Percentiles rank a stretch among this genome's conserved stretches.
phyloP scores from a whole-genome alignment of 2,113 vertebrate species.

The Periophthalmus modestus region DNA sequence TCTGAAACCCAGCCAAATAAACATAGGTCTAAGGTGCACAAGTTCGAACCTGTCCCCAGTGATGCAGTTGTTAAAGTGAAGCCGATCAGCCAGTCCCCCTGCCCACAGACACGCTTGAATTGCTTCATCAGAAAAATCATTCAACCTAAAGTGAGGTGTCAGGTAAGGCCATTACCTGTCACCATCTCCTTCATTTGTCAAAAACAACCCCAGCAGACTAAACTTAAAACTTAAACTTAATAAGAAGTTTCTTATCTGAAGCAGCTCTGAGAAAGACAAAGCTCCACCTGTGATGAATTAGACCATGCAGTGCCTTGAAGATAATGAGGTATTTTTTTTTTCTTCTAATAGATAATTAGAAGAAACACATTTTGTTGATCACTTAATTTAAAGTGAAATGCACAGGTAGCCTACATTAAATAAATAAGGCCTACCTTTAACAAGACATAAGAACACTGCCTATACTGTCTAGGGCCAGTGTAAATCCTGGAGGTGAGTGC shows the following conservation, averaged over 20 bases:
- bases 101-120: not conserved
- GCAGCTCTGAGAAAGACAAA: not conserved
- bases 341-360: not conserved
- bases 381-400: not conserved
- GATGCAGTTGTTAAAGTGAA: not conserved
- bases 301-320: not conserved
- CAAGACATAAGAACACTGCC: not conserved
- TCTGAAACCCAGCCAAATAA: not conserved
- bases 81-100: slow-evolving; percentile 18
- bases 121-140: slow-evolving; percentile 6
- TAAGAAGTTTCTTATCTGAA: slow-evolving; percentile 5
- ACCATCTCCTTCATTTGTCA: slow-evolving; percentile 4
- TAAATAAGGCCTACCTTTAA: not conserved
- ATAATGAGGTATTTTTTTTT: not conserved
- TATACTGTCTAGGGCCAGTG: not conserved
- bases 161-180: slow-evolving; percentile 7
- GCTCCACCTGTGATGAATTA: slow-evolving; percentile 1
- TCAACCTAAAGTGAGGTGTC: slow-evolving; percentile 1
- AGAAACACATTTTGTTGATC: not conserved
- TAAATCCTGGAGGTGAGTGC: slow-evolving; percentile 2
- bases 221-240: slow-evolving; percentile 10
- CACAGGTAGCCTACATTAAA: not conserved
- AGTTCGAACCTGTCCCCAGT: not conserved
- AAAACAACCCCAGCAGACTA: not conserved
- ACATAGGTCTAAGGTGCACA: not conserved